A percentile compares a stretch with the other conserved stretches of the same genome.
Conservation (phyloP, 2,888 invertebrate genomes). For the Pseudolycoriella hygida region DNA sequence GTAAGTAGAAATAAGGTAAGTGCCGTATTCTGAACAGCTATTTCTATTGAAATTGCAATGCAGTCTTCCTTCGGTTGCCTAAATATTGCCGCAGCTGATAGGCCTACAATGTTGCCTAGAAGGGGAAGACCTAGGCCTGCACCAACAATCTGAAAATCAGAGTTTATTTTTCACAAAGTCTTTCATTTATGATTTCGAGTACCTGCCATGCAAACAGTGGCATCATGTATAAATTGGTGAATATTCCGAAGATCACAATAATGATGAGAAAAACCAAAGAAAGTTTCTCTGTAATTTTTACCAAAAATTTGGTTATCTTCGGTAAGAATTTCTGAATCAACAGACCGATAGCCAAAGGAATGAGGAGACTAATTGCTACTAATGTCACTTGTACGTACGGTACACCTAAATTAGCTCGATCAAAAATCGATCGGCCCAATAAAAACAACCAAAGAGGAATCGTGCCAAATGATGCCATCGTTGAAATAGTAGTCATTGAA, state of each 20-base stretch:
- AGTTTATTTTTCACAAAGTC: too few relatives aligned
- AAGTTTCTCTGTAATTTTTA: constrained; percentile 68
- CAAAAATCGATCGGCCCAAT: constrained; percentile 59
- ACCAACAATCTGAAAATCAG: constrained; percentile 43
- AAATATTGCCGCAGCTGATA: constrained; percentile 38
- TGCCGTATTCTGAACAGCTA: constrained; percentile 87
- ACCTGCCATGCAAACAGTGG: constrained; percentile 77
- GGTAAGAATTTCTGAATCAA: constrained; percentile 50
- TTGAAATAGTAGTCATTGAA: constrained; percentile 87
- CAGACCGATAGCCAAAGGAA: constrained; percentile 53
- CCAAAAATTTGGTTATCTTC: constrained; percentile 47
- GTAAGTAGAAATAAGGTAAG: constrained; percentile 75
- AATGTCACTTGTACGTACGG: constrained; percentile 62
- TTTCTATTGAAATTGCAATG: constrained; percentile 79
- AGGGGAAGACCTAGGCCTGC: constrained; percentile 69
- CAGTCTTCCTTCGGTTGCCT: constrained; percentile 47
- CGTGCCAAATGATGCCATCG: constrained; percentile 71
- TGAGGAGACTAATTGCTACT: constrained; percentile 54
- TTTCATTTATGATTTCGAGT: too few relatives aligned
- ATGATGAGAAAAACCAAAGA: constrained; percentile 62
- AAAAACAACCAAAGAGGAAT: constrained; percentile 88
- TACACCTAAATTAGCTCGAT: constrained; percentile 48
- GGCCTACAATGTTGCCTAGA: constrained; percentile 60
- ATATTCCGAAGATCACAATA: constrained; percentile 70
- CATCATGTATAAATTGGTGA: constrained; percentile 81